Evolutionary conservation across 2,113 vertebrate species (phyloP), one percentile per base, ranked within the genome.

Genomic region (Poeciliopsis retropinna): DNA sequence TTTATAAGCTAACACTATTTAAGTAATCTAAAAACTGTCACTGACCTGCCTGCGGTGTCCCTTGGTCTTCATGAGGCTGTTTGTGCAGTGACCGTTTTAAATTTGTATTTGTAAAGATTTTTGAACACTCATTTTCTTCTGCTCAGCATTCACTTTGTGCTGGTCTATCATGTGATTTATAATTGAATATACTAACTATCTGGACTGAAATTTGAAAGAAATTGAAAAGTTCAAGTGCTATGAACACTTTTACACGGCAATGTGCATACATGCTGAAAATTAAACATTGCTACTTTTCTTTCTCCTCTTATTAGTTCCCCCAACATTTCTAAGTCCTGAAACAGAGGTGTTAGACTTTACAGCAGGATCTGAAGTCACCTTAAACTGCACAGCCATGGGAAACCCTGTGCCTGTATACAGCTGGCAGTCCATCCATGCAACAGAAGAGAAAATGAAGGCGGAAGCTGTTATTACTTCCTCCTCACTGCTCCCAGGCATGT

Each of bases 331-430:
- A 32, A 89, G 47, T 68, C 90, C 92, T 32, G 90, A 91, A 41
- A 69, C 83, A 32, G 93, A 94, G 60, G 74, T 77, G 60, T n/a
- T 95, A 62, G 91, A 93, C 15, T 47, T 92, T 1, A 74, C 74
- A n/a, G 71, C n/a, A 3, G 91, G 91, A 5, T 72, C 63, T 25
- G 93, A 92, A 57, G 70, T 86, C 10, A 82, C 60, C 30, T 70
- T 94, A 47, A 92, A 94, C 87, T 94, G 93, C 86, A 90, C 85
- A 0, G 93, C 93, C 25, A 75, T 75, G 10, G 93, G 92, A 75
- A 90, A 89, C 72, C 93, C 93, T 9, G 14, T 76, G 14, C 93
- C 93, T 5, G 66, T 82, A 31, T 94, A 94, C 82, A 91, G 82
- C 73, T 94, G 93, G 93, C 85, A 89, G 34, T 74, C 86, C 2